Conservation (phyloP, 2,113 vertebrate genomes). For the Tetrao urogallus region DNA sequence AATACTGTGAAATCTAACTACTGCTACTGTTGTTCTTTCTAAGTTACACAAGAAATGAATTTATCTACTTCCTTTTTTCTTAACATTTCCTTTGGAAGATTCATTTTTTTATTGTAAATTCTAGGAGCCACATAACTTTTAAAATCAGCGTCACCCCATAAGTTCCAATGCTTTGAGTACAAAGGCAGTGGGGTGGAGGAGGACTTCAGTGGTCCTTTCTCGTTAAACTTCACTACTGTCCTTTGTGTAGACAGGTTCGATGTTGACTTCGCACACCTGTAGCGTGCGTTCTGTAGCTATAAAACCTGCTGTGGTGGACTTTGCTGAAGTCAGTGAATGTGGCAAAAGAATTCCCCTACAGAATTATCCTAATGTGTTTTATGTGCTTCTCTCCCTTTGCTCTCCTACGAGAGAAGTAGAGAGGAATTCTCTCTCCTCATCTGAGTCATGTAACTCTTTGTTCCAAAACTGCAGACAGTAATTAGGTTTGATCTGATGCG, state of each 20-base stretch:
- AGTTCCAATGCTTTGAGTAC: neutral
- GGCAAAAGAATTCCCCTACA: neutral
- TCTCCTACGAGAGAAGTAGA: neutral
- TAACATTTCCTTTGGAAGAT: neutral
- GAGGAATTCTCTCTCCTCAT: constrained; percentile 51
- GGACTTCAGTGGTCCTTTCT: neutral
- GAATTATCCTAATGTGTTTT: neutral
- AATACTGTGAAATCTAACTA: neutral
- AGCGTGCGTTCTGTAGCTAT: neutral
- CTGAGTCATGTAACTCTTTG: constrained; percentile 71
- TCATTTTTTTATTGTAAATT: neutral
- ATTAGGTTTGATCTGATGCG: constrained; percentile 61
- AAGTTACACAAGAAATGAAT: neutral
- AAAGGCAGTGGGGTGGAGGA: neutral
- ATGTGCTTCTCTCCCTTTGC: neutral
- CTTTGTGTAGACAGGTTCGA: neutral
- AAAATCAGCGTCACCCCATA: accelerated
- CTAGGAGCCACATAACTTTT: neutral
- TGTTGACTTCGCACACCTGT: neutral
- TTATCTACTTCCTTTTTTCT: neutral
- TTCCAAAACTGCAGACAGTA: constrained; percentile 58
- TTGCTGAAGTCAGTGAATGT: neutral
- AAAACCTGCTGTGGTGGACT: neutral
- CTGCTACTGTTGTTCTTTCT: neutral
- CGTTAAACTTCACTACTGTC: neutral